These are phyloP conservation scores for Nowickia ferox DNA, from an alignment of 2,888 invertebrate species.

Conservation along the genomic window DNA sequence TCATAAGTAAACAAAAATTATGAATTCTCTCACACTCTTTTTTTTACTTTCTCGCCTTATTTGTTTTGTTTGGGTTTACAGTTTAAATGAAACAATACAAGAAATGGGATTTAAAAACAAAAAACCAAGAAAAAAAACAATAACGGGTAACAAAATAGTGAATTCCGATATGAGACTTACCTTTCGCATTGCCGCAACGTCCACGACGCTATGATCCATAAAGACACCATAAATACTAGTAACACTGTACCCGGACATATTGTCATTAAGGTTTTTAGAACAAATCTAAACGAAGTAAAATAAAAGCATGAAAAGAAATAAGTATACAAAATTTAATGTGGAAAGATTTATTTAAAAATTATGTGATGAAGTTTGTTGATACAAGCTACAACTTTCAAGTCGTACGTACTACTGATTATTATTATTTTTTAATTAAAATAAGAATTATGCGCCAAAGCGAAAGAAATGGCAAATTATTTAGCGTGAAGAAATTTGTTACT, in stretches of 20 bases:
- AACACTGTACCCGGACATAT: constrained; percentile 99
- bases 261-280: constrained; percentile 99
- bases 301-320: constrained; percentile 6
- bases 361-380: constrained; percentile 10
- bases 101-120: constrained; percentile 53
- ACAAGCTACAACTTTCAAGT: not conserved
- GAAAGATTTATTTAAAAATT: constrained; percentile 28
- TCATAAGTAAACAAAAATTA: constrained; percentile 35
- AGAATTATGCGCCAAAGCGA: constrained; percentile 21
- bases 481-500: too few relatives aligned
- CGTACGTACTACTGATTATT: not conserved
- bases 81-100: constrained; percentile 43
- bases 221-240: constrained; percentile 98
- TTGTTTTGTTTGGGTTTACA: constrained; percentile 58
- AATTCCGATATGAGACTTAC: constrained; percentile 85
- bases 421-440: constrained; percentile 30
- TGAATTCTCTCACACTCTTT: constrained; percentile 68
- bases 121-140: constrained; percentile 35
- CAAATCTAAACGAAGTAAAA: constrained; percentile 86
- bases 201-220: constrained; percentile 99
- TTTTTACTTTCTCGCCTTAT: constrained; percentile 67
- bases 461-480: not conserved
- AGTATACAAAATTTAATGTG: not conserved
- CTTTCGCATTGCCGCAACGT: constrained; percentile 99
- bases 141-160: constrained; percentile 43